These are phyloP conservation scores for Pogonocichla stellata DNA, from an alignment of 2,113 vertebrate genomes.

Conservation along the genomic window DNA sequence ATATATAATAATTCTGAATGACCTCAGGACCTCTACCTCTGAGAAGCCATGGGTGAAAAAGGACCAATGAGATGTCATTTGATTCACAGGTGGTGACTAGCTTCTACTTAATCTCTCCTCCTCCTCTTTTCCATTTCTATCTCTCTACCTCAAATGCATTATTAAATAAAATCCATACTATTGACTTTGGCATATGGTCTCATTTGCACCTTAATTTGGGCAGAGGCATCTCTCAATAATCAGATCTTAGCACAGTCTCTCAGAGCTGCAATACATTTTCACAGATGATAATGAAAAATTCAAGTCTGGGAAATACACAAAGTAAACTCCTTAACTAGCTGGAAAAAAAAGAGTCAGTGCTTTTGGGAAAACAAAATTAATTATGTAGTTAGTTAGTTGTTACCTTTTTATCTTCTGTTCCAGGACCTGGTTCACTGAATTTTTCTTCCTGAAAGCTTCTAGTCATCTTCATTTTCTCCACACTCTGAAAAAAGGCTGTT, in stretches of 20 bases:
- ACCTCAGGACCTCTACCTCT: background rate
- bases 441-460: slow-evolving; percentile 84
- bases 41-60: background rate
- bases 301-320: background rate
- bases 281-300: background rate
- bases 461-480: slow-evolving; percentile 84
- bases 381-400: slow-evolving; percentile 23
- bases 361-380: background rate
- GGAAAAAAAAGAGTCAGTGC: background rate
- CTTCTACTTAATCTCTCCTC: background rate
- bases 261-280: background rate
- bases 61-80: background rate
- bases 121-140: background rate
- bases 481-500: slow-evolving; percentile 77
- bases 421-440: slow-evolving; percentile 51
- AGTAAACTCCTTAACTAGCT: background rate
- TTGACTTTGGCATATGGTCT: background rate
- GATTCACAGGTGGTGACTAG: background rate
- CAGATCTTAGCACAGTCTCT: background rate
- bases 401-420: slow-evolving; percentile 69
- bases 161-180: background rate
- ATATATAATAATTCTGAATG: background rate
- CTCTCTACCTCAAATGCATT: background rate
- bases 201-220: background rate
- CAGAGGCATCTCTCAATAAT: background rate